Conservation (phyloP, 2,888 invertebrate species). For the Epistrophella euchroma region DNA sequence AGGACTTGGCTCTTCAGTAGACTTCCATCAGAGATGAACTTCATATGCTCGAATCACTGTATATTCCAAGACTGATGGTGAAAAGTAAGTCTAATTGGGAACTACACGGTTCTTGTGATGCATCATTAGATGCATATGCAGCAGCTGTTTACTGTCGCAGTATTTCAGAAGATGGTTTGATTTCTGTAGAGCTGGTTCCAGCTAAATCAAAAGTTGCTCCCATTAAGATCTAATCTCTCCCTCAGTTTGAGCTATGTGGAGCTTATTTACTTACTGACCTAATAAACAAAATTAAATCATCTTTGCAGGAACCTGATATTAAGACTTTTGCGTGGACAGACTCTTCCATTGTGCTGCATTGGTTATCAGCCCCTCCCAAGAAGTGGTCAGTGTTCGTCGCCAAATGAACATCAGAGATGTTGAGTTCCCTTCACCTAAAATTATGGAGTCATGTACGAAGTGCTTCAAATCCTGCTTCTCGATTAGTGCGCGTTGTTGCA, state of each 20-base stretch:
- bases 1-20: not conserved
- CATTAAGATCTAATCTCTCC: not conserved
- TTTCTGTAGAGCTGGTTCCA: not conserved
- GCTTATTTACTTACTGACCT: not conserved
- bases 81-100: constrained; percentile 1
- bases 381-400: constrained; percentile 15
- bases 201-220: constrained; percentile 8
- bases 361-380: constrained; percentile 14
- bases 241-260: not conserved
- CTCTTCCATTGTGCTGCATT: constrained; percentile 10
- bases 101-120: constrained; percentile 11
- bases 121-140: constrained; percentile 5
- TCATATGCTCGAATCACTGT: not conserved
- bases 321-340: not conserved
- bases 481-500: not conserved
- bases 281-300: not conserved
- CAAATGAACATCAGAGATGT: constrained; percentile 1
- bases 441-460: constrained; percentile 1
- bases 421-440: not conserved
- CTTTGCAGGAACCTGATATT: constrained; percentile 6
- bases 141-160: not conserved
- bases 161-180: not conserved
- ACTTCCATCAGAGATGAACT: not conserved
- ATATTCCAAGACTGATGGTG: not conserved
- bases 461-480: not conserved